Base-by-base conservation (phyloP, 2,113 vertebrate genomes). In the Lampris incognitus region DNA sequence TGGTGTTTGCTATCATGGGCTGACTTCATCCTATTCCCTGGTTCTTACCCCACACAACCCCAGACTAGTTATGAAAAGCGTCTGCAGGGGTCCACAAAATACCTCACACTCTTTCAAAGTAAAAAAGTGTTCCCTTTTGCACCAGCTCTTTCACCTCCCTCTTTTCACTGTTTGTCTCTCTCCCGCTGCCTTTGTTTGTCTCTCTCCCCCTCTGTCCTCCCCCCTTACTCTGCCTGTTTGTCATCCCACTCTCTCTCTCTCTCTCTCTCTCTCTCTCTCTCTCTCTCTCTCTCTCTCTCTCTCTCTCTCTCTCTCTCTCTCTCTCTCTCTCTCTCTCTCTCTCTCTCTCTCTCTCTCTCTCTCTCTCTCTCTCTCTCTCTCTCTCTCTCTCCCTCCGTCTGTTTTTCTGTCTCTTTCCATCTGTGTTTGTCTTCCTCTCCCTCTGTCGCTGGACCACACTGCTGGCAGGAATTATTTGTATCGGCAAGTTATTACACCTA, bases 381-480 rank as follows among this genome's bases (percentile, higher is more conserved):
- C 1, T 3, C 42, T 51, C 66, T 44, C 58, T 11, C 52, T 50
- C 5, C 13, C 67, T 58, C 55, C 38, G 42, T 38, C 49, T 5
- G 24, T 67, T 41, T 37, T 24, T 3, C 3, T 46, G 24, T 9
- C 57, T 60, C 9, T 6, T 2, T 64, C 62, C 69, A 66, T n/a
- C 37, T 42, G 46, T 64, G 24, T 79, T 51, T 11, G 37, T 73
- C 40, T 37, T 36, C 52, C 66, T 78, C 13, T 60, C 62, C 49
- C 24, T 64, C 39, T 72, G 69, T 50, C 13, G 62, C 61, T 68
- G 54, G 40, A 66, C 48, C 44, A 66, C 65, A 51, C 38, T 70
- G 9, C 65, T 62, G 69, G 42, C 64, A 76, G 64, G 74, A 88
- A 89, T 83, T 81, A 80, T 83, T 77, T 79, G 66, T 81, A 86